phyloP scores from a whole-genome alignment of 2,113 vertebrate genomes.

The Ia io region DNA sequence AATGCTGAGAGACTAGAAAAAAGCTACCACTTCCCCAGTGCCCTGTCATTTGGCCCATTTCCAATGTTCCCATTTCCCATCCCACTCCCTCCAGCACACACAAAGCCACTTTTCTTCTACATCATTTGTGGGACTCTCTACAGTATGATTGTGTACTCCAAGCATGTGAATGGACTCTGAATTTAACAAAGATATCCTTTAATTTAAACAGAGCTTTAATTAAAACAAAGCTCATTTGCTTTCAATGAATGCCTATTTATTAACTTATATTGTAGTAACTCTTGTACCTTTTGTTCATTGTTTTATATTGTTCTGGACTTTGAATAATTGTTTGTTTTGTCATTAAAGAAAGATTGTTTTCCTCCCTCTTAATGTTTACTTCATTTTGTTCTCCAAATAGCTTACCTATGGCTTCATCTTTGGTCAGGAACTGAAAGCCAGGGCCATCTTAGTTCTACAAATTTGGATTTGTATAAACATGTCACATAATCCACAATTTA shows the following conservation, averaged over 20 bases:
- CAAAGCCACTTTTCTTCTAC: background rate
- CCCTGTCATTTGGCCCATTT: background rate
- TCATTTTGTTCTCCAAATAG: constrained; percentile 14
- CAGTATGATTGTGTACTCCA: background rate
- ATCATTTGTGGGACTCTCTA: background rate
- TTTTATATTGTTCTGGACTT: constrained; percentile 11
- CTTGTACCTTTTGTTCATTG: background rate
- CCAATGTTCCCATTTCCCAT: background rate
- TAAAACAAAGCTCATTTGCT: background rate
- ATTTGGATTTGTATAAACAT: background rate
- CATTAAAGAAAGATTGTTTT: background rate
- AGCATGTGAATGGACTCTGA: background rate
- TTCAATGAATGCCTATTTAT: background rate
- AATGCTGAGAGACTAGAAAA: background rate
- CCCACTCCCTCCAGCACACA: background rate
- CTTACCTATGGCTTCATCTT: background rate
- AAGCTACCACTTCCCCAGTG: background rate
- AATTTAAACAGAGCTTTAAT: background rate
- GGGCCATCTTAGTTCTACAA: background rate
- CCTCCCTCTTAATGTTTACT: background rate
- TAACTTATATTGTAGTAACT: background rate
- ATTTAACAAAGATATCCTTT: background rate
- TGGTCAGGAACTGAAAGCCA: background rate
- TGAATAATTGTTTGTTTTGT: background rate
- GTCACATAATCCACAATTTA: constrained; percentile 5